phyloP scores from a whole-genome alignment of 2,797 vertebrate species.

The Carcharodon carcharias region DNA sequence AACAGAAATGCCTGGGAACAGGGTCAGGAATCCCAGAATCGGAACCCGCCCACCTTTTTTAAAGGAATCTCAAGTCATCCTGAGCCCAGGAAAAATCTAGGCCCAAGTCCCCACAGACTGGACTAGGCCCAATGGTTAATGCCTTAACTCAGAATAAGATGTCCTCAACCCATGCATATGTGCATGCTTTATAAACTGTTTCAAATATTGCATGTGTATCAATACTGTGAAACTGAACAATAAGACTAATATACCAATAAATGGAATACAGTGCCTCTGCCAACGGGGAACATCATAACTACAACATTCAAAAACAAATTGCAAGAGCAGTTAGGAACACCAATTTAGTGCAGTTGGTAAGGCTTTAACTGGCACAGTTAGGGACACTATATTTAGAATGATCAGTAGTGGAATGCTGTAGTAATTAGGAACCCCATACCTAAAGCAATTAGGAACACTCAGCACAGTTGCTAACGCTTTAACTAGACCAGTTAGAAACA shows the following conservation, averaged over 20 bases:
- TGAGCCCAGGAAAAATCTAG: no score
- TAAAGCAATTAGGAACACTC: neutral
- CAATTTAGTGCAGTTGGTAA: neutral
- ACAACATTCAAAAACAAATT: neutral
- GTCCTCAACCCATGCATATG: neutral
- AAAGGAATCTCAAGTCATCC: no score
- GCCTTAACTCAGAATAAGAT: neutral
- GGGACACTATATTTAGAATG: neutral
- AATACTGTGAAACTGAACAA: neutral
- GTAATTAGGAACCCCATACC: neutral
- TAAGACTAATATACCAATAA: neutral
- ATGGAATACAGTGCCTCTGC: no score
- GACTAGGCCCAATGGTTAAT: neutral
- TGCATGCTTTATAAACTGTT: neutral
- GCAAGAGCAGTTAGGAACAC: no score
- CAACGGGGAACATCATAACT: neutral
- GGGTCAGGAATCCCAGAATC: no score
- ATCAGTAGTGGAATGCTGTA: no score
- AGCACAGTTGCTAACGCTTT: neutral
- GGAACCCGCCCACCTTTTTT: no score
- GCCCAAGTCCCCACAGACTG: no score
- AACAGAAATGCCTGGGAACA: no score
- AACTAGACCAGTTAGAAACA: neutral
- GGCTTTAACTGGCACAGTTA: neutral
- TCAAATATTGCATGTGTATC: neutral